These are phyloP conservation scores for Synergus japonicus DNA, from an alignment of 2,888 invertebrate genomes.

Conservation along the genomic window DNA sequence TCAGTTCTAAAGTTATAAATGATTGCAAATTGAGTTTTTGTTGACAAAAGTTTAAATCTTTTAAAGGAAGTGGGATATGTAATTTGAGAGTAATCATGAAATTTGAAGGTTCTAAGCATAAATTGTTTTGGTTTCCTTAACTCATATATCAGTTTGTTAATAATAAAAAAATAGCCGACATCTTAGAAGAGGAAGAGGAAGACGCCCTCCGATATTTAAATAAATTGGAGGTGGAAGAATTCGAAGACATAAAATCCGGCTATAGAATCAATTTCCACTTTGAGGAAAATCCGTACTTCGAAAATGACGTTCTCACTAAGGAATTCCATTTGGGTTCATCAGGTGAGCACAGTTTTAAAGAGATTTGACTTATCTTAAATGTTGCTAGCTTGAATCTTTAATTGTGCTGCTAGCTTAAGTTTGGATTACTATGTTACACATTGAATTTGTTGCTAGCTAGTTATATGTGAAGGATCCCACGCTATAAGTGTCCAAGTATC, in stretches of 20 bases:
- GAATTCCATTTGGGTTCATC: constrained; percentile 86
- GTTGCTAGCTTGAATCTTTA: neutral
- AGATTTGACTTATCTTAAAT: neutral
- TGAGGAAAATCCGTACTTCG: constrained; percentile 90
- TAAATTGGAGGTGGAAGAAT: constrained; percentile 90
- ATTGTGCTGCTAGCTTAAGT: neutral
- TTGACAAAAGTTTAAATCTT: neutral
- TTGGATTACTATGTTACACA: too few species aligned
- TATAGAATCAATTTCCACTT: constrained; percentile 89
- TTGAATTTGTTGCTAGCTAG: neutral
- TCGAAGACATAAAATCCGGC: constrained; percentile 92
- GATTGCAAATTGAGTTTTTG: neutral
- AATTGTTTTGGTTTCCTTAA: constrained; percentile 66
- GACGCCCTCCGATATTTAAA: constrained; percentile 86
- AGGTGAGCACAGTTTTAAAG: constrained; percentile 72
- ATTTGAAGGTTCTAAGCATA: too few species aligned
- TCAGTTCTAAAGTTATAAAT: neutral
- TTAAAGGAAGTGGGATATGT: neutral
- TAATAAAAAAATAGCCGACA: constrained; percentile 90
- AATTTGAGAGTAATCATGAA: neutral
- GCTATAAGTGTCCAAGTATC: neutral
- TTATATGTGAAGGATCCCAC: neutral
- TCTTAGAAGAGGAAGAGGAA: constrained; percentile 90
- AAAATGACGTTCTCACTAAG: constrained; percentile 88
- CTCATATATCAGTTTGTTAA: constrained; percentile 84